These are phyloP conservation scores for Ptychoptera albimana DNA, from an alignment of 2,888 invertebrate species.

Conservation along the genomic window DNA sequence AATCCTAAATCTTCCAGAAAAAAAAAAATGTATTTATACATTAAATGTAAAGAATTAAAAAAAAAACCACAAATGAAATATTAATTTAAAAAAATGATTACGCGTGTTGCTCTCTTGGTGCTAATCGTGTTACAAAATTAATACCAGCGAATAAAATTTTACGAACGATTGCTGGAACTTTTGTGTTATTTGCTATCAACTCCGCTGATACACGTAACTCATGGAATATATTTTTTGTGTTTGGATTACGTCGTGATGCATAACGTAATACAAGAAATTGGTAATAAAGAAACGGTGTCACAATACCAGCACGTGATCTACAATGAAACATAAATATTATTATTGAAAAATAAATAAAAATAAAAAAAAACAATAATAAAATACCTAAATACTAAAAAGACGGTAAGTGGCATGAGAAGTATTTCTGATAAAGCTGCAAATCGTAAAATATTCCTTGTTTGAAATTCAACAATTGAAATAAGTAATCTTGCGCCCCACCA, in stretches of 20 bases:
- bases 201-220: constrained; percentile 66
- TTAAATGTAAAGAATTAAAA: no score
- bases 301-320: constrained; percentile 78
- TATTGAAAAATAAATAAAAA: constrained; percentile 4
- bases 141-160: constrained; percentile 44
- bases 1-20: no score
- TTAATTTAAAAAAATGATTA: no score
- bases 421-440: constrained; percentile 90
- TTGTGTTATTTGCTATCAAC: constrained; percentile 46
- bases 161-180: constrained; percentile 49
- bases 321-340: constrained; percentile 17
- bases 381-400: constrained; percentile 73
- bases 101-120: constrained; percentile 39
- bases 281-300: constrained; percentile 94
- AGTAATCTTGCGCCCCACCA: constrained; percentile 76
- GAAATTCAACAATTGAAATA: constrained; percentile 78
- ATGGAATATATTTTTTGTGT: constrained; percentile 82
- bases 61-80: no score
- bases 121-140: constrained; percentile 56
- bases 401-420: constrained; percentile 69
- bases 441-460: constrained; percentile 77
- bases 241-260: constrained; percentile 88
- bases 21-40: no score
- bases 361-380: constrained; percentile 24
- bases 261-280: constrained; percentile 89